Evolutionary conservation across 2,113 vertebrate species (phyloP).

Genomic region (Nothocercus nigrocapillus): DNA sequence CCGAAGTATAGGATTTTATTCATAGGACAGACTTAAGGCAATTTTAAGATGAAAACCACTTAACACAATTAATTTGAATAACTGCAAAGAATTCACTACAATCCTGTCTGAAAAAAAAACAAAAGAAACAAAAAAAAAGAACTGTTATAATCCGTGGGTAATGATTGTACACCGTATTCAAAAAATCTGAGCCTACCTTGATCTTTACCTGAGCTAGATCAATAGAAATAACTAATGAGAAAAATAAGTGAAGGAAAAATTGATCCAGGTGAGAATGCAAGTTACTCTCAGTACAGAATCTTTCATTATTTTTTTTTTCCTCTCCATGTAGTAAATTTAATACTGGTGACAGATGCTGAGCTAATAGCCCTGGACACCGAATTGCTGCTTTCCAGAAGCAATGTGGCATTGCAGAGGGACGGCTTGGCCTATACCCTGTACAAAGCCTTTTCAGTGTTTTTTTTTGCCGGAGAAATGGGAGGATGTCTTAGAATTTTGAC

Average conservation of each 20-base stretch:
- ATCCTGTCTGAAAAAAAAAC: not conserved
- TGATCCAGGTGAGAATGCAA: not conserved
- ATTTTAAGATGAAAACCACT: not conserved
- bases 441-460: not conserved
- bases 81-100: not conserved
- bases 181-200: not conserved
- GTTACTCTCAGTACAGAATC: not conserved
- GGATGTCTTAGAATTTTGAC: not conserved
- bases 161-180: not conserved
- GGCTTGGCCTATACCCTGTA: not conserved
- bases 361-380: slow-evolving; percentile 6
- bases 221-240: not conserved
- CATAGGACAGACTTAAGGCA: not conserved
- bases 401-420: slow-evolving; percentile 20
- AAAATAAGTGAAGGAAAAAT: slow-evolving; percentile 1
- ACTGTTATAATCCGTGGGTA: not conserved
- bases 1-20: not conserved
- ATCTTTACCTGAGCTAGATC: slow-evolving; percentile 13
- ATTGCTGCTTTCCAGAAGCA: slow-evolving; percentile 20
- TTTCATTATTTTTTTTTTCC: not conserved
- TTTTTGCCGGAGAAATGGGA: not conserved
- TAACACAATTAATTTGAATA: not conserved
- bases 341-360: slow-evolving; percentile 46
- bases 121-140: not conserved
- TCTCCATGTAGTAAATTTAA: slow-evolving; percentile 8